Conservation (phyloP, 2,797 vertebrate species). For the Oreochromis grahami region DNA sequence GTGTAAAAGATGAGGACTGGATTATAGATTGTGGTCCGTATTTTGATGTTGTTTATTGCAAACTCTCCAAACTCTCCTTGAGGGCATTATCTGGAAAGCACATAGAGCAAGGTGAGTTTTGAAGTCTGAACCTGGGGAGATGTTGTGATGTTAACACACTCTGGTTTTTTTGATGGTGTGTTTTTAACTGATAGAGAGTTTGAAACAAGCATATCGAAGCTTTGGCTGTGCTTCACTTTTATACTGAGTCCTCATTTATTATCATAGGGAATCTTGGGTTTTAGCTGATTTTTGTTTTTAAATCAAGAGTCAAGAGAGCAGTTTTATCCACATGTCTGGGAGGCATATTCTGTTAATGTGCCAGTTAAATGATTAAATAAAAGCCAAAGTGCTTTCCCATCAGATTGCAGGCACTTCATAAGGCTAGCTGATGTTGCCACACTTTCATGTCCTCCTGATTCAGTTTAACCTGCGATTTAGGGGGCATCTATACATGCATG, state of each 20-base stretch:
- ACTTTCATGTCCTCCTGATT: not conserved
- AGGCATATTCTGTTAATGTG: not conserved
- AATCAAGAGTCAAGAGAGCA: not conserved
- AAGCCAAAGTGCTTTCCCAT: not conserved
- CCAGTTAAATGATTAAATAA: not conserved
- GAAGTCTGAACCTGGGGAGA: conserved; percentile 15
- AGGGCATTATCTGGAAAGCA: conserved; percentile 36
- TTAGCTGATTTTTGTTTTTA: conserved; percentile 8
- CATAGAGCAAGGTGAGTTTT: conserved; percentile 27
- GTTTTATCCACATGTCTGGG: not conserved
- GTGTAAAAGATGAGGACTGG: conserved; percentile 41
- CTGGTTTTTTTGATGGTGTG: not conserved
- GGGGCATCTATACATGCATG: not conserved
- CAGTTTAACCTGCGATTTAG: not conserved
- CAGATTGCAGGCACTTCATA: not conserved
- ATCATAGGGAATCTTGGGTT: conserved; percentile 9
- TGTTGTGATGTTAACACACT: conserved; percentile 13
- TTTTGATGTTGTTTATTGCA: conserved; percentile 64
- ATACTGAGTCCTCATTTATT: not conserved
- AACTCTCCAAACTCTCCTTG: conserved; percentile 50
- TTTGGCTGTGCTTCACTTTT: conserved; percentile 2
- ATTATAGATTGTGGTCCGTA: conserved; percentile 56
- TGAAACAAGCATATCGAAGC: conserved; percentile 7
- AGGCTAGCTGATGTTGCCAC: not conserved
- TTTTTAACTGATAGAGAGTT: conserved; percentile 14